Evolutionary conservation across 2,888 invertebrate species (phyloP).

Genomic region (Synergus gifuensis): DNA sequence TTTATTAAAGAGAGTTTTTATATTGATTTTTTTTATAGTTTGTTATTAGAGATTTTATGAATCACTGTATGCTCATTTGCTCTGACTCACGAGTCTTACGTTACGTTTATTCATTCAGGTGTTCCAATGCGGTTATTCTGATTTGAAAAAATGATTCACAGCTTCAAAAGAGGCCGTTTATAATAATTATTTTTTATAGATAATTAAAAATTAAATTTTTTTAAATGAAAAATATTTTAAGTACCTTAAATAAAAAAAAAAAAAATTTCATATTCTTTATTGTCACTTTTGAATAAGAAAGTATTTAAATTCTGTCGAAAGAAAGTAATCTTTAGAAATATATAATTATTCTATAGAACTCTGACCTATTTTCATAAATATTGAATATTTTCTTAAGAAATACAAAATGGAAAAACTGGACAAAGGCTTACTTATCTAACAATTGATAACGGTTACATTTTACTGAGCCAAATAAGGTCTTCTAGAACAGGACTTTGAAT

Average conservation of each 20-base stretch:
- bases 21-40: not conserved
- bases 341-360: not conserved
- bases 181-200: too few species aligned
- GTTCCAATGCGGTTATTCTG: not conserved
- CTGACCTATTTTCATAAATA: not conserved
- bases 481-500: not conserved
- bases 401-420: not conserved
- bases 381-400: not conserved
- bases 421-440: conserved; percentile 1
- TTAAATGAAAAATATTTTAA: too few species aligned
- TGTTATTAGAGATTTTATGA: conserved; percentile 13
- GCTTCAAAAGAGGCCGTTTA: not conserved
- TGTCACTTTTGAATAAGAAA: too few species aligned
- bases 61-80: not conserved
- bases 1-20: not conserved
- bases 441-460: conserved; percentile 27
- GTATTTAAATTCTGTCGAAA: not conserved
- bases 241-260: too few species aligned
- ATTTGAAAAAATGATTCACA: not conserved
- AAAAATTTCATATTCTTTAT: too few species aligned
- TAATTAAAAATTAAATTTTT: too few species aligned
- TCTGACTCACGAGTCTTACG: conserved; percentile 18
- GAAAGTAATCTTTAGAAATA: not conserved
- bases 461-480: conserved; percentile 14
- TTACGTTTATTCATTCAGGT: conserved; percentile 4